Evolutionary conservation across 2,888 invertebrate species (phyloP).

Genomic region (Nipponacmea schrenckii): DNA sequence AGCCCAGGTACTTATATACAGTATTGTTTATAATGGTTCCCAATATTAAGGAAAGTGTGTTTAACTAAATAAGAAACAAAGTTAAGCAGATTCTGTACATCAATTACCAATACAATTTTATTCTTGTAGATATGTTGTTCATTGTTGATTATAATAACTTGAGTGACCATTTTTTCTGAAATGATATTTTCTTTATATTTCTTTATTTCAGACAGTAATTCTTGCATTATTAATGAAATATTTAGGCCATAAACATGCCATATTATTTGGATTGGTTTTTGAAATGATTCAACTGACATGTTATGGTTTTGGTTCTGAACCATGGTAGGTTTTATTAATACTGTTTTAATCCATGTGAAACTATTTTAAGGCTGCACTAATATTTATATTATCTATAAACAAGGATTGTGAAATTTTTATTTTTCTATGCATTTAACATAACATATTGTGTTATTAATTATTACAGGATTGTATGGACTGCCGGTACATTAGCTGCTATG

Average conservation of each 20-base stretch:
- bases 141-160: background rate
- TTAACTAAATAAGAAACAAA: background rate
- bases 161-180: too few species aligned
- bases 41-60: too few species aligned
- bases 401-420: too few species aligned
- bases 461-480: constrained; percentile 97
- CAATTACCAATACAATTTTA: background rate
- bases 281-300: constrained; percentile 97
- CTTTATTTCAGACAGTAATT: constrained; percentile 68
- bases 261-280: constrained; percentile 94
- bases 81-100: constrained; percentile 2
- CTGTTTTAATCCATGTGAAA: background rate
- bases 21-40: background rate
- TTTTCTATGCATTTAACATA: too few species aligned
- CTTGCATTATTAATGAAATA: constrained; percentile 83
- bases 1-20: constrained; percentile 78
- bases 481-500: constrained; percentile 93
- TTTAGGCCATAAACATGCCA: constrained; percentile 94
- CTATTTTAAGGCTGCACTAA: too few species aligned
- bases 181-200: too few species aligned
- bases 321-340: constrained; percentile 76
- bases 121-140: background rate
- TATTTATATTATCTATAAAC: too few species aligned
- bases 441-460: constrained; percentile 9
- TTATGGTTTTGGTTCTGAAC: constrained; percentile 96